Base-by-base conservation (phyloP, 2,797 vertebrate genomes). In the Sebastes cheni region DNA sequence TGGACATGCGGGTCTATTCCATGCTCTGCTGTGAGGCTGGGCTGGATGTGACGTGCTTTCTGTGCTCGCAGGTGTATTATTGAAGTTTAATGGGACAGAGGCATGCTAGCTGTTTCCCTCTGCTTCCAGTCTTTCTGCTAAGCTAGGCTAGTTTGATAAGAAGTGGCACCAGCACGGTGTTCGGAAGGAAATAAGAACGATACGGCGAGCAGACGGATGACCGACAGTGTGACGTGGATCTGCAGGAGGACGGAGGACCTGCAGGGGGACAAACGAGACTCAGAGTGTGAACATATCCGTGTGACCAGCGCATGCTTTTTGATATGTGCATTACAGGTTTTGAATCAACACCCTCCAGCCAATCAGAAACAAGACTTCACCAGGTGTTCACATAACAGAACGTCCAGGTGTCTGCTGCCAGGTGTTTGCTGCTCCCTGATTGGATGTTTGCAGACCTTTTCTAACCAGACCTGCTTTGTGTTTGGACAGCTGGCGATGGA, bases 371-470 rank as follows among this genome's bases (percentile, higher is more conserved):
- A 25, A 69, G 22, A 23, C 34, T 25, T 65, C 42, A 1, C 30
- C 79, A 69, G 59, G 52, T 22, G 8, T 29, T 9, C 56, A 58
- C 2, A n/a, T 1, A 29, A 78, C 23, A 27, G 25, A 69, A 77
- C 62, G 6, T 34, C 67, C 58, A 32, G 66, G 36, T 5, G 2
- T 61, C 60, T 34, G 20, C 42, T 23, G 76, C 36, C 14, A 72
- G 39, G 60, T 54, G 12, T 52, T 46, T 46, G 74, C 68, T 61
- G 36, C 12, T 86, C 70, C 67, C 82, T 88, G 87, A 77, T 18
- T 59, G 50, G 54, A 52, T 8, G 23, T 79, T 77, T 80, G 60
- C 54, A 74, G 42, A 70, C 61, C 55, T 18, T 72, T 72, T 54
- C n/a, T 59, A 42, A 20, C 23, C 11, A 64, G 42, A 65, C 27